Evolutionary conservation across 1,140 invertebrate genomes (phyloP), one percentile per base, ranked within the genome.

Genomic region (Leptopilina boulardi): DNA sequence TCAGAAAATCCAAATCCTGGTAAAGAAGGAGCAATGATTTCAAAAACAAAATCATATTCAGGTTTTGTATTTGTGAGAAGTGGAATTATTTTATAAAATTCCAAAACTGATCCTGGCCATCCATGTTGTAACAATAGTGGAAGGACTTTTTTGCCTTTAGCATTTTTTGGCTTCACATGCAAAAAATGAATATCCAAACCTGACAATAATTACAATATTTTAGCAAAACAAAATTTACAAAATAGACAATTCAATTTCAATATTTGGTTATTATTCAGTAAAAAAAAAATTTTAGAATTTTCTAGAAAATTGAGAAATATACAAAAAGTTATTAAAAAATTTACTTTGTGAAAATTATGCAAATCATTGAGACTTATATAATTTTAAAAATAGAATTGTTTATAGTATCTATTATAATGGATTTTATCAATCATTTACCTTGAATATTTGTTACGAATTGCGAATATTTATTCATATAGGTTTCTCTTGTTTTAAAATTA

Each of bases 1-100:
- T 96, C 93, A 2, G 96, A 98, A 88, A 94, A 98, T 44, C 95
- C 96, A 90, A 95, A 98, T 9, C 97, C 97, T 6, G 96, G 96
- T 70, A 97, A 89, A 51, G 95, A 96, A 2, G 96, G 96, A 6
- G 93, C 93, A 19, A 98, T 93, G 0, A 97, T 90, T 89, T 97
- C 96, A 82, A 97, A 95, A 1, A 94, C 95, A 82, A 95, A 94
- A 79, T 94, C 91, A 54, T 91, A 89, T 9, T 92, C 91, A 34
- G 91, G 87, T 70, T 90, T 88, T 4, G 93, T 90, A 1, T 91
- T 92, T 0, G 93, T 95, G 1, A 97, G 89, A 4, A 94, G 74
- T 0, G 95, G 95, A 70, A 96, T 91, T 89, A 93, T 79, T 89
- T 96, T 94, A 76, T 95, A 94, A 87, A 97, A 97, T 89, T 98